Evolutionary conservation across 1,140 invertebrate species (phyloP).

Genomic region (Palaemon carinicauda): DNA sequence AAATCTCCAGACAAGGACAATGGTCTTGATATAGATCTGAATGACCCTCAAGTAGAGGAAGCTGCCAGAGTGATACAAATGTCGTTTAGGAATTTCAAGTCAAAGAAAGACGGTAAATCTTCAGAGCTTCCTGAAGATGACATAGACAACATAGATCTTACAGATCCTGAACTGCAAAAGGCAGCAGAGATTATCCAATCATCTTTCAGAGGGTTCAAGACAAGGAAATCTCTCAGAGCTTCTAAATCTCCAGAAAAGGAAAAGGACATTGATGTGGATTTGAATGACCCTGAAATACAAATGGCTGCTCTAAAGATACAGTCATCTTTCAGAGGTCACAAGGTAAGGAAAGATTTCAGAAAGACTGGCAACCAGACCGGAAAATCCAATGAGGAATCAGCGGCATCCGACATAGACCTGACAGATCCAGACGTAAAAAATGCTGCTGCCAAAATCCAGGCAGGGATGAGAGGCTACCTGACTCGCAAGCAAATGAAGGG

Average conservation of each 20-base stretch:
- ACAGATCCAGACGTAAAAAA: neutral
- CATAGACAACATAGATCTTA: no score
- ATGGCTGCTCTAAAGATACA: neutral
- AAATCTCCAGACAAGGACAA: no score
- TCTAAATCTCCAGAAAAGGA: no score
- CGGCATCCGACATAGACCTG: neutral
- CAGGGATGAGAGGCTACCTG: neutral
- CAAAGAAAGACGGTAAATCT: no score
- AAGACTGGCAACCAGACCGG: neutral
- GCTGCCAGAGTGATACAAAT: neutral
- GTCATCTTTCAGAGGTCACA: neutral
- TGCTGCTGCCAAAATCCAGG: neutral
- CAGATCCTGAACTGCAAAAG: no score
- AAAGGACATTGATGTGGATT: no score
- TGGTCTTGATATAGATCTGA: neutral
- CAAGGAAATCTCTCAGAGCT: neutral
- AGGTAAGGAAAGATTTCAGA: neutral
- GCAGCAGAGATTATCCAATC: no score
- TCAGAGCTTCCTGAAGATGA: neutral
- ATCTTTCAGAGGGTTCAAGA: no score
- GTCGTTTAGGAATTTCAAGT: no score
- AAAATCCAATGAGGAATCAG: neutral
- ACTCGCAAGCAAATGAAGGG: neutral
- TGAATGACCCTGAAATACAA: no score
- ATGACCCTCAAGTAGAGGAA: neutral